phyloP scores from a whole-genome alignment of 2,888 invertebrate genomes.

The Venustoraphidia nigricollis region DNA sequence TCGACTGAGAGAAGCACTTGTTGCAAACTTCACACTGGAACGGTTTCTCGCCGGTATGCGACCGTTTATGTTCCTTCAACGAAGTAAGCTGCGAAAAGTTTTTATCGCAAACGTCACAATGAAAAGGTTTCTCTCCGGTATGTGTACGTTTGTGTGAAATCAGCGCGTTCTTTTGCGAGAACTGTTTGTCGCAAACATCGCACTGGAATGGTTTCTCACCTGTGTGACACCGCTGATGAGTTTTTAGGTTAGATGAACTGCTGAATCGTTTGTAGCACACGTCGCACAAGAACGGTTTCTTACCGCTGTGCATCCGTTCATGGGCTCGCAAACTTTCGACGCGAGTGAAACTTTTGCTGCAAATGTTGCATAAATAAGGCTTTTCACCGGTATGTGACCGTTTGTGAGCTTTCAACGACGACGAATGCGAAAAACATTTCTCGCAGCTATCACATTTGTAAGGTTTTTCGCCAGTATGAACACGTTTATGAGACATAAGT shows the following conservation, averaged over 20 bases:
- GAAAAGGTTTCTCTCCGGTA: slow-evolving; percentile 5
- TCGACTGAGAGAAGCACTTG: slow-evolving; percentile 8
- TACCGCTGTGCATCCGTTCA: background rate
- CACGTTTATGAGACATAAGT: background rate
- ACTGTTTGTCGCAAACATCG: too few species aligned
- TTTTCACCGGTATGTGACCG: slow-evolving; percentile 36
- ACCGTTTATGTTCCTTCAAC: slow-evolving; percentile 10
- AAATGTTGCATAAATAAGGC: slow-evolving; percentile 32
- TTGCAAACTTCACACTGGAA: slow-evolving; percentile 13
- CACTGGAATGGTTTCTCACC: background rate
- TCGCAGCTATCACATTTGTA: background rate
- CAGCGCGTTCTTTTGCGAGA: too few species aligned
- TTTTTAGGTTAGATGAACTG: background rate
- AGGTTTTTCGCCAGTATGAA: background rate
- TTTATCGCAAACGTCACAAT: slow-evolving; percentile 10
- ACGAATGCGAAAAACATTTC: too few species aligned
- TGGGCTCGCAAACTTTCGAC: background rate
- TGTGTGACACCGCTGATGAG: slow-evolving; percentile 7
- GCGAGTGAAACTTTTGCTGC: slow-evolving; percentile 19
- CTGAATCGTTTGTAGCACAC: background rate
- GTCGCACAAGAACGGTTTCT: slow-evolving; percentile 1
- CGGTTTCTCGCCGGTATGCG: slow-evolving; percentile 10
- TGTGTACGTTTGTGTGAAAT: too few species aligned
- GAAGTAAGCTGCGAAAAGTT: slow-evolving; percentile 12
- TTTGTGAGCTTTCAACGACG: slow-evolving; percentile 20